Conservation (phyloP, 1,140 invertebrate species). For the Diplogasteroides magnus region DNA sequence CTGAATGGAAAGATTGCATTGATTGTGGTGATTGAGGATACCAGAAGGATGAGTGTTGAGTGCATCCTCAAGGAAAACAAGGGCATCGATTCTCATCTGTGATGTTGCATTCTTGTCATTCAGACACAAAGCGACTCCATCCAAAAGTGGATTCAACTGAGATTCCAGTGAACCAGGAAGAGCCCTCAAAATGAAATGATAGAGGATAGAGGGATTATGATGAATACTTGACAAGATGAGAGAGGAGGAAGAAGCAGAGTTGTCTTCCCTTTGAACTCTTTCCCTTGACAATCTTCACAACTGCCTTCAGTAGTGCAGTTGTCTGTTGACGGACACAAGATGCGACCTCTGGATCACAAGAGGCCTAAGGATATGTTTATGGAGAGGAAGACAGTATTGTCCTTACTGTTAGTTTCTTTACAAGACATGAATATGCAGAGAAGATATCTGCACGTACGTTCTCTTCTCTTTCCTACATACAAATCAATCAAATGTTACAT, state of each 20-base stretch:
- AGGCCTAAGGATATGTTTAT: too few species aligned
- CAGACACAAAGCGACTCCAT: conserved; percentile 61
- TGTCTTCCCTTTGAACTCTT: conserved; percentile 87
- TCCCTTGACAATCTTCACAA: conserved; percentile 84
- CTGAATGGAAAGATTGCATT: neutral
- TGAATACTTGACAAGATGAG: conserved; percentile 71
- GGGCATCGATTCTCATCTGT: conserved; percentile 22
- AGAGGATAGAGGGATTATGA: conserved; percentile 10
- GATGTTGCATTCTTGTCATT: conserved; percentile 85
- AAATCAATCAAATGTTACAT: too few species aligned
- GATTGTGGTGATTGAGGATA: neutral
- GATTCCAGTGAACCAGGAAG: conserved; percentile 8
- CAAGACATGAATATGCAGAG: conserved; percentile 87
- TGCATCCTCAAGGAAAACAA: conserved; percentile 20
- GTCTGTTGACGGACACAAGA: neutral
- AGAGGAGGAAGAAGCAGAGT: conserved; percentile 80
- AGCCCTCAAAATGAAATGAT: conserved; percentile 32
- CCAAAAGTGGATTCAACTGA: conserved; percentile 32
- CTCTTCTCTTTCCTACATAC: conserved; percentile 91
- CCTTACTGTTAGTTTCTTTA: too few species aligned
- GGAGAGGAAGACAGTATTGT: too few species aligned
- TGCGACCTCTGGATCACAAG: too few species aligned
- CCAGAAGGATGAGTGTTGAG: neutral
- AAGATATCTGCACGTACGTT: conserved; percentile 97
- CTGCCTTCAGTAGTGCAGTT: conserved; percentile 71